Conservation (phyloP, 2,888 invertebrate species). For the Poecilus cupreus region DNA sequence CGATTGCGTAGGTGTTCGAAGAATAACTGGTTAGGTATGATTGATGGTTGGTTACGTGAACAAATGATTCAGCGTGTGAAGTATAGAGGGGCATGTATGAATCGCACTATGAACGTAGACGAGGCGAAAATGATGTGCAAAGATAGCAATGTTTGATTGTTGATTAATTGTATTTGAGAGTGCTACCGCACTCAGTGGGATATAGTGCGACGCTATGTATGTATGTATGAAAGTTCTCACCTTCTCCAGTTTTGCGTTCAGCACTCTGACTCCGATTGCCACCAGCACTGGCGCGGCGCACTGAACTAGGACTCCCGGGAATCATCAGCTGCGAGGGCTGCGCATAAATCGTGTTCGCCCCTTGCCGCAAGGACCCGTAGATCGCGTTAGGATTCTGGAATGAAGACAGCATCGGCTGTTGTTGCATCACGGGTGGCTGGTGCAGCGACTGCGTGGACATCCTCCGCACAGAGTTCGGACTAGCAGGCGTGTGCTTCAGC, state of each 20-base stretch:
- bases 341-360: slow-evolving; percentile 72
- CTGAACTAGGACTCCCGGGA: slow-evolving; percentile 74
- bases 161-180: too few relatives aligned
- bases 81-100: too few relatives aligned
- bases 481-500: slow-evolving; percentile 89
- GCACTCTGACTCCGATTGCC: slow-evolving; percentile 76
- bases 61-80: too few relatives aligned
- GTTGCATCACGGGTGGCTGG: slow-evolving; percentile 65
- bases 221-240: slow-evolving; percentile 69
- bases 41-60: too few relatives aligned
- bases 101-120: too few relatives aligned
- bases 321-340: slow-evolving; percentile 74
- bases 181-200: too few relatives aligned
- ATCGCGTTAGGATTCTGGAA: slow-evolving; percentile 68
- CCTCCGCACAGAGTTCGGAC: slow-evolving; percentile 84
- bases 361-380: slow-evolving; percentile 67
- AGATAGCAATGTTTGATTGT: too few relatives aligned
- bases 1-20: too few relatives aligned
- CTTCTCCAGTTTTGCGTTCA: slow-evolving; percentile 75
- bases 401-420: slow-evolving; percentile 69
- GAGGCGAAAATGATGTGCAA: too few relatives aligned
- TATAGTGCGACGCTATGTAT: too few relatives aligned
- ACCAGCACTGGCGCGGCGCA: slow-evolving; percentile 73
- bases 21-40: too few relatives aligned
- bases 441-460: slow-evolving; percentile 70